Percentiles rank a stretch among this genome's conserved stretches.
phyloP scores from a whole-genome alignment of 37 sponge, comb jelly and placozoan genomes.

The Beroe ovata region DNA sequence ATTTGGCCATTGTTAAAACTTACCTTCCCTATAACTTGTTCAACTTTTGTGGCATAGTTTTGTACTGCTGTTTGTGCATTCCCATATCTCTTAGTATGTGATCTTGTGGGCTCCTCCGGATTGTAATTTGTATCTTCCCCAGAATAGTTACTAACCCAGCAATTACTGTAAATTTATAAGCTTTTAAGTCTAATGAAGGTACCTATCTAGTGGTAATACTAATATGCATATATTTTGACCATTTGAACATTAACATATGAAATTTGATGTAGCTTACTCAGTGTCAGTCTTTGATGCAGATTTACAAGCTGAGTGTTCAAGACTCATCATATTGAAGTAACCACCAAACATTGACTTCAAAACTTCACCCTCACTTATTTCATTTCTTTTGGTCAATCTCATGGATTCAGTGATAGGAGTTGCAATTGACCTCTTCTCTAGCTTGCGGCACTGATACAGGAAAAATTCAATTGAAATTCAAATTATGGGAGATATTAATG shows the following conservation, averaged over 20 bases:
- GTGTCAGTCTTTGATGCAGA: not conserved
- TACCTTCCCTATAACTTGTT: constrained; percentile 2
- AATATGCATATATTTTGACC: no score
- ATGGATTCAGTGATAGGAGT: not conserved
- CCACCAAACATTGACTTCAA: not conserved
- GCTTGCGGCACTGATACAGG: not conserved
- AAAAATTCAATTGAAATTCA: not conserved
- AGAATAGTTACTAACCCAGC: constrained; percentile 2
- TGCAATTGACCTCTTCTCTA: not conserved
- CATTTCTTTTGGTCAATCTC: not conserved
- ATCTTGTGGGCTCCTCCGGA: not conserved
- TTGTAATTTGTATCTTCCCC: not conserved
- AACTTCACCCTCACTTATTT: not conserved
- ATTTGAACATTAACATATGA: no score
- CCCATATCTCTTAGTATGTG: not conserved
- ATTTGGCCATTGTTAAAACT: no score
- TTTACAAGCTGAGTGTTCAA: not conserved
- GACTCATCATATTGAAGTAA: not conserved
- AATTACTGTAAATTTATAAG: not conserved
- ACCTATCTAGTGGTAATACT: no score
- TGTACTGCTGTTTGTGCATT: not conserved
- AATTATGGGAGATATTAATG: no score
- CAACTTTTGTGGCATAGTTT: constrained; percentile 1
- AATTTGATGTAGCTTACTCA: no score
- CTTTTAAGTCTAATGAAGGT: no score